Evolutionary conservation across 64 coral and sea anemone genomes (phyloP).

Genomic region (Catalaphyllia jardinei): DNA sequence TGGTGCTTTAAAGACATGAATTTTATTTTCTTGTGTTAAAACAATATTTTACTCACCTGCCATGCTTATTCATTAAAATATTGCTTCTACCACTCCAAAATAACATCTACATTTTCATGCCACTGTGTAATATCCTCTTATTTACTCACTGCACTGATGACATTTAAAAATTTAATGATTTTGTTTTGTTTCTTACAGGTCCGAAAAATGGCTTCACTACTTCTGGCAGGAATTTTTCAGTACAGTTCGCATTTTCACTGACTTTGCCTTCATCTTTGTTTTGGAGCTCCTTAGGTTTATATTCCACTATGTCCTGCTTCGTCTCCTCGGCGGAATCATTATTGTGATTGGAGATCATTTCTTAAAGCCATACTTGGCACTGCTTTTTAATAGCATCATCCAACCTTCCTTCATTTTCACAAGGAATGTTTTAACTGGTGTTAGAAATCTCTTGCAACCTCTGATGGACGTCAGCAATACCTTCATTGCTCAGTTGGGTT

Average conservation of each 20-base stretch:
- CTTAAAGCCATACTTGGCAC: slow-evolving; percentile 60
- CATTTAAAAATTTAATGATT: neutral
- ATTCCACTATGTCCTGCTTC: slow-evolving; percentile 58
- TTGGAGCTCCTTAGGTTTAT: slow-evolving; percentile 66
- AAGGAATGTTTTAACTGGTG: slow-evolving; percentile 72
- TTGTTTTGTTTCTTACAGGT: slow-evolving; percentile 43
- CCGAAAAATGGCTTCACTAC: slow-evolving; percentile 83
- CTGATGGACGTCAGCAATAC: slow-evolving; percentile 66
- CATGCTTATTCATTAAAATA: too few relatives aligned
- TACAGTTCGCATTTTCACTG: slow-evolving; percentile 57
- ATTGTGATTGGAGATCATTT: slow-evolving; percentile 71
- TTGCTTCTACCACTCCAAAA: too few relatives aligned
- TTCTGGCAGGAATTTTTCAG: slow-evolving; percentile 92
- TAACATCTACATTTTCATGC: too few relatives aligned
- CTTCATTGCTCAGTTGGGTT: slow-evolving; percentile 29
- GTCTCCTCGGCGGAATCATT: slow-evolving; percentile 64
- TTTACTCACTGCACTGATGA: too few relatives aligned
- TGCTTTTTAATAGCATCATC: slow-evolving; percentile 73
- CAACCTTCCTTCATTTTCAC: slow-evolving; percentile 68
- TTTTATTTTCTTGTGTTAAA: too few relatives aligned
- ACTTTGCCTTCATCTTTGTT: slow-evolving; percentile 82
- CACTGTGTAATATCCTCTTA: too few relatives aligned
- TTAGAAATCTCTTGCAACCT: slow-evolving; percentile 79
- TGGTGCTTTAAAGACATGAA: too few relatives aligned
- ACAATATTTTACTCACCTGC: too few relatives aligned